Base-by-base conservation (phyloP, 2,888 invertebrate species). In the Teinopalpus imperialis region DNA sequence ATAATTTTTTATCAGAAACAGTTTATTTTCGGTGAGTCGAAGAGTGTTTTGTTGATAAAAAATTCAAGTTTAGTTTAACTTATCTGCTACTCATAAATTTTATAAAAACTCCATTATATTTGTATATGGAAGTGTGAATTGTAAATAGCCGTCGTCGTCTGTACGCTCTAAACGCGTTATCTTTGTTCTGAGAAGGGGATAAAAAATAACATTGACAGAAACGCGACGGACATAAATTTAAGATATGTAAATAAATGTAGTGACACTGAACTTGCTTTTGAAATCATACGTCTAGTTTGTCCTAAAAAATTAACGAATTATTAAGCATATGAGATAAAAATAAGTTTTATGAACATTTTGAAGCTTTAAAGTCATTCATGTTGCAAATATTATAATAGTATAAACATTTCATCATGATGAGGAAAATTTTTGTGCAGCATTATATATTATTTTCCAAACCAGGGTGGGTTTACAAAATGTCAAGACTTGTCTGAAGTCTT, bases 101-200 rank as follows among this genome's bases (percentile, higher is more conserved):
- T 51, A 13, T 29, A 48, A 55, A 45, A 66, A 60, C 59, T 59
- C 53, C 56, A 60, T 48, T 57, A 56, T 59, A 66, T 61, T 63
- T 60, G 54, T 54, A 53, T 60, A 59, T 60, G 61, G 57, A 57
- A 60, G 61, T 61, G 66, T 65, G 66, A 71, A 64, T 66, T 63
- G 65, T 61, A 66, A 74, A 69, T 69, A 66, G 56, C 53, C 61
- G 66, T 66, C 70, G 65, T 50, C 69, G 59, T 52, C 59, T 59
- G 50, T 56, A 54, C 56, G 53, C 46, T 58, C 52, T 54, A 57
- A 58, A 49, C 56, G 47, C 44, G 65, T 75, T 76, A 77, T 78
- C 75, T 59, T 43, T 47, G 51, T 79, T 79, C 75, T 46, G 45
- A 73, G 81, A 81, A 81, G 12, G 43, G 46, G 44, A 61, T 63